Conservation (phyloP, 2,797 vertebrate species). For the Dicrostonyx torquatus region DNA sequence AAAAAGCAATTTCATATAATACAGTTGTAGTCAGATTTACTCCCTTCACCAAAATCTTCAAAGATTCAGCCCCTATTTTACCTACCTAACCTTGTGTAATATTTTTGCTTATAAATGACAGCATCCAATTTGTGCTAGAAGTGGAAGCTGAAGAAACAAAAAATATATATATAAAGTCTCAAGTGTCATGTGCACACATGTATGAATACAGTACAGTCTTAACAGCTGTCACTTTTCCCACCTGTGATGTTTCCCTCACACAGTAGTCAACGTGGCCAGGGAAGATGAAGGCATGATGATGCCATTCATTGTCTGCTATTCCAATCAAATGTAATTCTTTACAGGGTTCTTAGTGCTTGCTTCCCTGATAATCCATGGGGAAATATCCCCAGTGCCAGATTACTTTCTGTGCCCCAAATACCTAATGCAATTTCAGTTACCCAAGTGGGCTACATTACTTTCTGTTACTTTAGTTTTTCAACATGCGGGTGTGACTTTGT, state of each 20-base stretch:
- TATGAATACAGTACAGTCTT: not conserved
- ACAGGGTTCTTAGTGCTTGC: too few relatives aligned
- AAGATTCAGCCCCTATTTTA: not conserved
- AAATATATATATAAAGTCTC: not conserved
- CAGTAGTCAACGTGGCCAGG: not conserved
- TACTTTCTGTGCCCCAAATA: not conserved
- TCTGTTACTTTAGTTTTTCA: not conserved
- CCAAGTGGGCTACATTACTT: not conserved
- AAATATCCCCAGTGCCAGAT: too few relatives aligned
- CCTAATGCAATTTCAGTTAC: not conserved
- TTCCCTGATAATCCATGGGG: not conserved
- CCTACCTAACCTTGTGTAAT: not conserved
- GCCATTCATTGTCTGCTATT: not conserved
- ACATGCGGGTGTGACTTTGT: not conserved
- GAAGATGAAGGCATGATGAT: not conserved
- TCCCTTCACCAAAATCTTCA: not conserved
- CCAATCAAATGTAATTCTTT: not conserved
- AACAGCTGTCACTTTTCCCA: not conserved
- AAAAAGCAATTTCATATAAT: not conserved
- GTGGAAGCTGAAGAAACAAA: not conserved
- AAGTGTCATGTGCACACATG: not conserved
- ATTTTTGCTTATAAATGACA: not conserved
- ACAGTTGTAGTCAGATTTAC: too few relatives aligned
- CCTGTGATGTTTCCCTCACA: not conserved
- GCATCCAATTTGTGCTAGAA: not conserved